Conservation (phyloP, 2,888 invertebrate genomes). For the Eueremaeus valkanovi region DNA sequence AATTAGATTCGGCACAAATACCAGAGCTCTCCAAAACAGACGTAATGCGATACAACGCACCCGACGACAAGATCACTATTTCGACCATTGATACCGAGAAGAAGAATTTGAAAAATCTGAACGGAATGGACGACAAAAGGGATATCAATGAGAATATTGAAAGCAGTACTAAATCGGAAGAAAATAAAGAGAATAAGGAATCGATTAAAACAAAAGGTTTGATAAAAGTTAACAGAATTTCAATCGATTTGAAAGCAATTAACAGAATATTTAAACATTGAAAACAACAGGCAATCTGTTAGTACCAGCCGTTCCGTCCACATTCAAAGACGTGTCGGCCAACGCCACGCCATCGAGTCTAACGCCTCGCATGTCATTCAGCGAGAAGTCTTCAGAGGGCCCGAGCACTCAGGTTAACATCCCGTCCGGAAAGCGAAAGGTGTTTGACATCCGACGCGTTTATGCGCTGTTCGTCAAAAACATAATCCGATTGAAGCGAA, state of each 20-base stretch:
- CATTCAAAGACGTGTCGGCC: constrained; percentile 40
- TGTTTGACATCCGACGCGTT: constrained; percentile 35
- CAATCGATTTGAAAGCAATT: background rate
- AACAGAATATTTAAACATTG: background rate
- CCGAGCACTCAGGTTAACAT: constrained; percentile 9
- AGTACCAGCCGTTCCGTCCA: constrained; percentile 37
- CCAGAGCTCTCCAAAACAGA: constrained; percentile 36
- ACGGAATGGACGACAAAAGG: background rate
- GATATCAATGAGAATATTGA: constrained; percentile 33
- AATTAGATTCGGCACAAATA: constrained; percentile 36
- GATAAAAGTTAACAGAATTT: too few species aligned
- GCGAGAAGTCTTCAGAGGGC: constrained; percentile 22
- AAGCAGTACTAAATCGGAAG: background rate
- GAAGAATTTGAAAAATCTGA: background rate
- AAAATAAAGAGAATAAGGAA: background rate
- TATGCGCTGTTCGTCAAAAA: constrained; percentile 40
- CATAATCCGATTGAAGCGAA: constrained; percentile 40
- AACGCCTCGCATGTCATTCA: constrained; percentile 41
- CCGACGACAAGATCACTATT: background rate
- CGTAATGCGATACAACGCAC: constrained; percentile 12
- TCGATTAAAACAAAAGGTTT: constrained; percentile 27
- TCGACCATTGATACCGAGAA: constrained; percentile 39
- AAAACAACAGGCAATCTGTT: constrained; percentile 27
- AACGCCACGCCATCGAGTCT: constrained; percentile 38
- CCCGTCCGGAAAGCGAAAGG: constrained; percentile 18